Base-by-base conservation (phyloP, 2,113 vertebrate species). In the Potamarius usumacintae region DNA sequence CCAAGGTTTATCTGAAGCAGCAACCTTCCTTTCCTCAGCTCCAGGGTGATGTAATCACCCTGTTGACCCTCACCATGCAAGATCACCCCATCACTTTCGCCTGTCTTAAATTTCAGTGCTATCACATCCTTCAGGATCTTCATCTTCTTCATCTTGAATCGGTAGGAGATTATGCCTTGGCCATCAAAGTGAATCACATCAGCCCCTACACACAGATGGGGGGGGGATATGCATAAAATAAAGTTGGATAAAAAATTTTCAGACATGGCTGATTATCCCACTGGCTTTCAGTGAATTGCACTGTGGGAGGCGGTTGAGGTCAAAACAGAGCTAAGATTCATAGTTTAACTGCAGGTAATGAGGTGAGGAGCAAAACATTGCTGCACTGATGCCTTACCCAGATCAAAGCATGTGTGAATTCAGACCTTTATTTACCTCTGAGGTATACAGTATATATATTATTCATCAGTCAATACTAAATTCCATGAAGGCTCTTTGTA, bases 11-110 rank as follows among this genome's bases (percentile, higher is more conserved):
- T 67, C 62, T 83, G 62, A 1, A 83, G 82, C 42, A 83, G 15
- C 20, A 83, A 48, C 53, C 48, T 67, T 83, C 82, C 82, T 83
- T 83, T 83, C 8, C 63, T 83, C 48, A 83, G 82, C 48, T 83
- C 82, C 42, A 83, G 25, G 67, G 82, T 83, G 62, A 83, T 83
- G 82, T 83, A 99, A 87, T 99, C 98, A 17, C 98, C 98, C 92
- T 99, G 98, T 82, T 99, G 98, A 27, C 98, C 98, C 93, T 99
- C 98, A 22, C 98, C 98, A 0, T 99, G 98, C 84, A 99, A 95
- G 87, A 99, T 96, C 77, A 99, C 97, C 22, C 98, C 98, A 92
- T 99, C 98, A 0, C 96, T 99, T 91, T 99, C 97, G 7, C 97
- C 97, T 1, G 97, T 98, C 93, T 99, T 99, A 94, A 99, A 99